Conservation (phyloP, 1,140 invertebrate genomes). For the Laupala kohalensis region DNA sequence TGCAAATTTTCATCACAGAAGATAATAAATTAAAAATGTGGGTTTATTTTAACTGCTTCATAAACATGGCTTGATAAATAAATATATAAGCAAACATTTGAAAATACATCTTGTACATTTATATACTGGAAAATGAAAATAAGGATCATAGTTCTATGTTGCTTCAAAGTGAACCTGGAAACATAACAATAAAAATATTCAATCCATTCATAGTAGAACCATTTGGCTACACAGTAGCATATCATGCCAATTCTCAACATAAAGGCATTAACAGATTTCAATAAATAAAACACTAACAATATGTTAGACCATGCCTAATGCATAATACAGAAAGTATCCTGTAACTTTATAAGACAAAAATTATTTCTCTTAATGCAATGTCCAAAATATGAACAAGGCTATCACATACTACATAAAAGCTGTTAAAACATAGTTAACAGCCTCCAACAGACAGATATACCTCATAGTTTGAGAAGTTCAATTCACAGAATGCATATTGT, state of each 20-base stretch:
- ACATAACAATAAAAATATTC: background rate
- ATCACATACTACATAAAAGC: background rate
- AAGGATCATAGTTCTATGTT: background rate
- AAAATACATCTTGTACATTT: background rate
- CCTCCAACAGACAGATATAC: background rate
- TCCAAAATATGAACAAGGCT: background rate
- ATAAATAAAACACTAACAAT: background rate
- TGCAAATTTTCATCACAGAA: too few species aligned
- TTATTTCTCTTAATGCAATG: background rate
- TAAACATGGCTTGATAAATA: background rate
- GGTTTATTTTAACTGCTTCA: background rate
- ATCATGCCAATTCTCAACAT: background rate
- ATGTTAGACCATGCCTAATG: background rate
- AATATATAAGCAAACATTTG: background rate
- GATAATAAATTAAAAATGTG: background rate
- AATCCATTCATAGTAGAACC: background rate
- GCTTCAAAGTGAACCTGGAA: background rate
- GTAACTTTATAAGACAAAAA: background rate
- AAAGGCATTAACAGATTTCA: background rate
- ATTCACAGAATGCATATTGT: background rate
- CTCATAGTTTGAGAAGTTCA: background rate
- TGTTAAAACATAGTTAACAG: background rate
- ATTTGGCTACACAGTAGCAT: background rate
- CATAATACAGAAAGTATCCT: background rate
- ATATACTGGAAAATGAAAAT: background rate